Percentiles rank a stretch among this genome's conserved stretches.
Conservation (phyloP, 1,140 invertebrate genomes). For the Thaumetopoea pityocampa region DNA sequence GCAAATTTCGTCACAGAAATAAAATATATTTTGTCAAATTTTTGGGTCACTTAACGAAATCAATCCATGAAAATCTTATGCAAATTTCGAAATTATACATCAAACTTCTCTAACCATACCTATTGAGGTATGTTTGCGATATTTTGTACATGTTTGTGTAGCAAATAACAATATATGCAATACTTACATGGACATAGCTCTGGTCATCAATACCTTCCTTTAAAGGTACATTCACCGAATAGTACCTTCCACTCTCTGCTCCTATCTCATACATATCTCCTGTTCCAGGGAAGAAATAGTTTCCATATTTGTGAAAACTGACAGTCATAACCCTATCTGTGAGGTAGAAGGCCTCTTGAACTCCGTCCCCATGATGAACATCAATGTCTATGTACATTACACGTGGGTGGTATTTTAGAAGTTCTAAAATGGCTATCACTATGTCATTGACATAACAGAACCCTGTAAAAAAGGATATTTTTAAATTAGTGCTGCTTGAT, state of each 20-base stretch:
- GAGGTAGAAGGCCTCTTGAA: conserved; percentile 99
- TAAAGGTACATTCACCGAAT: conserved; percentile 97
- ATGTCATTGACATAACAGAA: conserved; percentile 99
- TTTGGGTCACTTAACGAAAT: too few species aligned
- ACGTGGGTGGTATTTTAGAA: conserved; percentile 95
- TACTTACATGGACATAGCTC: conserved; percentile 87
- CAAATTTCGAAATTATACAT: too few species aligned
- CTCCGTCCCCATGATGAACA: conserved; percentile 99
- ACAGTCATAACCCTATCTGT: conserved; percentile 99
- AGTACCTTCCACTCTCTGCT: conserved; percentile 93
- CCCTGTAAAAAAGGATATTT: conserved; percentile 78
- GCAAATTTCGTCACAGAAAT: too few species aligned
- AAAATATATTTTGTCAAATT: too few species aligned
- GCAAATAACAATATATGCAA: neutral
- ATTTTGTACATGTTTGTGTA: too few species aligned
- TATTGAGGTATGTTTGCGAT: too few species aligned
- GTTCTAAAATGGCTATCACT: conserved; percentile 97
- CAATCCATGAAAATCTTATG: too few species aligned
- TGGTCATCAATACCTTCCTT: conserved; percentile 98
- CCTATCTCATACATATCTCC: conserved; percentile 99
- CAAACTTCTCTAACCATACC: too few species aligned
- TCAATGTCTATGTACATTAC: conserved; percentile 99
- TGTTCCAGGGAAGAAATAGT: conserved; percentile 98
- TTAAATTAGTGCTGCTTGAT: too few species aligned
- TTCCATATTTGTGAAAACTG: conserved; percentile 99